A percentile compares a stretch with the other conserved stretches of the same genome.
phyloP scores from a whole-genome alignment of 2,888 invertebrate species.

The Tenthredo notha region DNA sequence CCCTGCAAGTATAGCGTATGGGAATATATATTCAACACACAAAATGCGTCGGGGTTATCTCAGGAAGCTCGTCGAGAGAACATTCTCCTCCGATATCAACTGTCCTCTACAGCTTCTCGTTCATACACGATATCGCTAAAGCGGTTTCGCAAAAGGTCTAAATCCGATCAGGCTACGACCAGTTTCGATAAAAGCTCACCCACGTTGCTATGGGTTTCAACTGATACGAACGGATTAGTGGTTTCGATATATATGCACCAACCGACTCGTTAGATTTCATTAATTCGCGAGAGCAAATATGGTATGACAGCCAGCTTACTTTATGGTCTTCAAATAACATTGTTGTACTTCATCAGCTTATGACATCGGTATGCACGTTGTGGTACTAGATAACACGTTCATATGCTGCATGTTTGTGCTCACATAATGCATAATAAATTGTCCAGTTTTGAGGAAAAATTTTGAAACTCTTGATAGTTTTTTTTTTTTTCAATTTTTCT shows the following conservation, averaged over 20 bases:
- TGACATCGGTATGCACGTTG: neutral
- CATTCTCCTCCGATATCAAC: slow-evolving; percentile 7
- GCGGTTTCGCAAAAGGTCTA: slow-evolving; percentile 40
- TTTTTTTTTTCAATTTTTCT: neutral
- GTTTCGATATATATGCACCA: slow-evolving; percentile 16
- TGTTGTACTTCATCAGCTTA: neutral
- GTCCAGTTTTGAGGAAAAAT: neutral
- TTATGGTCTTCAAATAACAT: slow-evolving; percentile 28
- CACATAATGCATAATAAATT: neutral
- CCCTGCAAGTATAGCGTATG: neutral
- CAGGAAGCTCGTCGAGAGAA: slow-evolving; percentile 32
- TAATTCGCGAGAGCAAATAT: slow-evolving; percentile 20
- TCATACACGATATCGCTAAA: slow-evolving; percentile 28
- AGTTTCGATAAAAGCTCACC: slow-evolving; percentile 43
- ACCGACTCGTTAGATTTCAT: slow-evolving; percentile 42
- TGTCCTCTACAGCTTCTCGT: slow-evolving; percentile 28
- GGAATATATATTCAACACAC: neutral
- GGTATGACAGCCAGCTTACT: neutral
- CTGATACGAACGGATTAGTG: slow-evolving; percentile 43
- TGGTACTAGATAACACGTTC: neutral
- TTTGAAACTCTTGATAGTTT: neutral
- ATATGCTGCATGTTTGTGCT: neutral
- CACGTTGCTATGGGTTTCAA: slow-evolving; percentile 39
- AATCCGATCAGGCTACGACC: slow-evolving; percentile 46
- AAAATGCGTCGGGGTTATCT: slow-evolving; percentile 17